phyloP scores from a whole-genome alignment of 1,140 invertebrate species.

The Drosophila sturtevanti region DNA sequence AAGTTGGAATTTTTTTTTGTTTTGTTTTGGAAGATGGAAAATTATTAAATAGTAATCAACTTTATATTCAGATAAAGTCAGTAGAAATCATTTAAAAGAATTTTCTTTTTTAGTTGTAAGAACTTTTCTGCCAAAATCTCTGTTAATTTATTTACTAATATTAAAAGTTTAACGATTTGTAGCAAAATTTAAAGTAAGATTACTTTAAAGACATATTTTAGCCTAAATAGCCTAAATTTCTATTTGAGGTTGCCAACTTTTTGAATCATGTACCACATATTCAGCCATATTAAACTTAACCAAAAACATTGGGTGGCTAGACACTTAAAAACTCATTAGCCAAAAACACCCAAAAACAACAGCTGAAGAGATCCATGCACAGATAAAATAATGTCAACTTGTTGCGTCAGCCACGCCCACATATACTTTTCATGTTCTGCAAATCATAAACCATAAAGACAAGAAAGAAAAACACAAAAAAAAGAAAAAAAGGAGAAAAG shows the following conservation, averaged over 20 bases:
- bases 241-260: conserved; percentile 15
- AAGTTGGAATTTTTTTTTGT: too few species aligned
- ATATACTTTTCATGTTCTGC: not conserved
- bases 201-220: too few species aligned
- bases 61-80: too few species aligned
- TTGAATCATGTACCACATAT: conserved; percentile 1
- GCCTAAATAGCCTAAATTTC: too few species aligned
- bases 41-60: too few species aligned
- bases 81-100: too few species aligned
- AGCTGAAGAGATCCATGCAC: conserved; percentile 14
- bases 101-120: too few species aligned
- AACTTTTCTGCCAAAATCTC: too few species aligned
- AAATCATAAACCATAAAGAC: conserved; percentile 17
- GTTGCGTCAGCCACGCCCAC: conserved; percentile 49
- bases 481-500: conserved; percentile 2
- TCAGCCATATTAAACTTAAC: not conserved
- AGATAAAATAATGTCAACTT: conserved; percentile 41
- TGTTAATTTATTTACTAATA: too few species aligned
- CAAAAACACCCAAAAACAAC: not conserved
- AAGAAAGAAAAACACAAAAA: conserved; percentile 10
- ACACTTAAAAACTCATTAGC: conserved; percentile 62
- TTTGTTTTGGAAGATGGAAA: too few species aligned
- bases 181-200: too few species aligned
- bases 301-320: conserved; percentile 5
- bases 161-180: too few species aligned